Evolutionary conservation across 2,888 invertebrate genomes (phyloP).

Genomic region (Caenorhabditis becei): DNA sequence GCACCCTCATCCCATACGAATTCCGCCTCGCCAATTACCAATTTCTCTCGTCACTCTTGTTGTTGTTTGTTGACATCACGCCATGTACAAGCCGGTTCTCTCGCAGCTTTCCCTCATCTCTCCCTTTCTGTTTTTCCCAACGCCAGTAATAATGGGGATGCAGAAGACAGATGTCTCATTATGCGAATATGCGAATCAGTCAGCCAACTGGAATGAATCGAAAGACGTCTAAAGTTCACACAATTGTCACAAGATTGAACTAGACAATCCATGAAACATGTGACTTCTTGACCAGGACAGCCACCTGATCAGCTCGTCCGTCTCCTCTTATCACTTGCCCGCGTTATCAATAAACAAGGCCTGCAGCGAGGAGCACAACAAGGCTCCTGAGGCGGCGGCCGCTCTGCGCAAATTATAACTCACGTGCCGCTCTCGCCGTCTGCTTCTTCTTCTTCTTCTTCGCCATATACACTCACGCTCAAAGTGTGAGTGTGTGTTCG

Average conservation of each 20-base stretch:
- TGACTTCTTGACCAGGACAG: too few species aligned
- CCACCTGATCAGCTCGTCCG: conserved; percentile 33
- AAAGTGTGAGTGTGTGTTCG: background rate
- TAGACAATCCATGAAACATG: too few species aligned
- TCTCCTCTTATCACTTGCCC: conserved; percentile 17
- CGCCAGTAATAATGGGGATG: conserved; percentile 16
- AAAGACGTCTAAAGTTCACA: too few species aligned
- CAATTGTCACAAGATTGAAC: too few species aligned
- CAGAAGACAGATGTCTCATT: conserved; percentile 7
- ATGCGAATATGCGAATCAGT: too few species aligned
- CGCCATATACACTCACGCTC: conserved; percentile 3
- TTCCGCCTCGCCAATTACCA: background rate
- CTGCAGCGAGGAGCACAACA: conserved; percentile 23
- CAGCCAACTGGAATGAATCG: too few species aligned
- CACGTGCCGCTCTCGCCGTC: conserved; percentile 4
- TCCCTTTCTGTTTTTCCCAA: too few species aligned
- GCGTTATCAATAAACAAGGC: background rate
- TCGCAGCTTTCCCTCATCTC: background rate
- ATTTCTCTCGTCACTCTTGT: conserved; percentile 17
- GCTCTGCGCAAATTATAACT: background rate
- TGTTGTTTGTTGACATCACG: conserved; percentile 43
- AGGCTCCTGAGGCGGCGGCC: background rate
- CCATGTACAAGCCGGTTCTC: conserved; percentile 32
- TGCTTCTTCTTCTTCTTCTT: conserved; percentile 6
- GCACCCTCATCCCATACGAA: too few species aligned